Evolutionary conservation across 2,113 vertebrate genomes (phyloP), one percentile per base, ranked within the genome.

Genomic region (Oryzias melastigma): DNA sequence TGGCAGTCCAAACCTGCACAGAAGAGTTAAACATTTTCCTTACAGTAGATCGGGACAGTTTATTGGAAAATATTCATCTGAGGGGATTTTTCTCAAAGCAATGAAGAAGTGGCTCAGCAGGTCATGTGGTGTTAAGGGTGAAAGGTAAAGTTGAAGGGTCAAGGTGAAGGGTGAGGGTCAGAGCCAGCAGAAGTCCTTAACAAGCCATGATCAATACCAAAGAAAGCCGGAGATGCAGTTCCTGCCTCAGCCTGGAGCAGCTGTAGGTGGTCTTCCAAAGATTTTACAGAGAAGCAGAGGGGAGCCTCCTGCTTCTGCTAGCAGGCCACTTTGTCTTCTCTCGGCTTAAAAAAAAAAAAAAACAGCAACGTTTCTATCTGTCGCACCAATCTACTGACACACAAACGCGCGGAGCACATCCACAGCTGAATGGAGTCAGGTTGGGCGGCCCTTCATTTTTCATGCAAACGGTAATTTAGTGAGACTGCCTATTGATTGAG

Each of bases 391-490:
- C 80, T 79, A 41, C 64, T 40, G 42, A 44, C 62, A 75, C 54
- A 55, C 53, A 49, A 56, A 69, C 47, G 43, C 69, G 0, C 17
- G 27, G 24, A 68, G 54, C 75, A 65, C 72, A 71, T 67, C 60
- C 91, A 91, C 87, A 89, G 91, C 91, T 93, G 95, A 96, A 95
- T 95, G 94, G 93, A 95, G 93, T 94, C 94, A 94, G 95, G 90
- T 93, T 93, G 86, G 88, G 89, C 81, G 81, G 75, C 80, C 76
- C 82, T 94, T 94, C 91, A 90, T 92, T 95, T 94, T 92, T 91
- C 92, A 92, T 79, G 83, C 84, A 90, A 82, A 87, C 89, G 92
- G 90, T 86, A 88, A 90, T 84, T 94, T 91, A 91, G 90, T 91
- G 92, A 93, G 90, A 92, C 89, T 85, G 89, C 86, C 90, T 89